phyloP scores from a whole-genome alignment of 2,888 invertebrate species.

The Troides aeacus region DNA sequence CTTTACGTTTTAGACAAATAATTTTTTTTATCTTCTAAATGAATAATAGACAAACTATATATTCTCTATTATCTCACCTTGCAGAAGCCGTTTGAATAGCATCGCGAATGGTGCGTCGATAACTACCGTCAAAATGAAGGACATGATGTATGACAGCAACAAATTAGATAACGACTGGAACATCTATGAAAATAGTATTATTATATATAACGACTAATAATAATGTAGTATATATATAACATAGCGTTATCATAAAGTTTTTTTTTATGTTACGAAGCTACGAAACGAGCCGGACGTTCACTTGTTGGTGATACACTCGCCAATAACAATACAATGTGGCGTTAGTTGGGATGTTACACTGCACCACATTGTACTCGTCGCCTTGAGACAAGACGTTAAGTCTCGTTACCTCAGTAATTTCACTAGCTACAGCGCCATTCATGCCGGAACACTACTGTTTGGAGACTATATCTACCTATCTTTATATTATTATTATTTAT shows the following conservation, averaged over 20 bases:
- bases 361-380: no score
- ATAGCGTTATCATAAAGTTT: background rate
- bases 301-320: no score
- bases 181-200: constrained; percentile 39
- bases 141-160: constrained; percentile 43
- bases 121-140: constrained; percentile 49
- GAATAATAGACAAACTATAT: background rate
- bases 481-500: no score
- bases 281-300: no score
- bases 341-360: no score
- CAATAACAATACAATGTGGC: no score
- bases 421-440: no score
- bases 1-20: background rate
- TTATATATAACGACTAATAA: background rate
- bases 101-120: constrained; percentile 58
- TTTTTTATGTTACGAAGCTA: no score
- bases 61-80: constrained; percentile 17
- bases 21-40: background rate
- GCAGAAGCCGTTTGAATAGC: constrained; percentile 52
- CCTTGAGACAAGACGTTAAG: no score
- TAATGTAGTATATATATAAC: background rate
- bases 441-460: no score
- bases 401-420: no score
- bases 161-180: constrained; percentile 49
- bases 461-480: no score